Evolutionary conservation across 1,140 invertebrate genomes (phyloP).

Genomic region (Calliopsis andreniformis): DNA sequence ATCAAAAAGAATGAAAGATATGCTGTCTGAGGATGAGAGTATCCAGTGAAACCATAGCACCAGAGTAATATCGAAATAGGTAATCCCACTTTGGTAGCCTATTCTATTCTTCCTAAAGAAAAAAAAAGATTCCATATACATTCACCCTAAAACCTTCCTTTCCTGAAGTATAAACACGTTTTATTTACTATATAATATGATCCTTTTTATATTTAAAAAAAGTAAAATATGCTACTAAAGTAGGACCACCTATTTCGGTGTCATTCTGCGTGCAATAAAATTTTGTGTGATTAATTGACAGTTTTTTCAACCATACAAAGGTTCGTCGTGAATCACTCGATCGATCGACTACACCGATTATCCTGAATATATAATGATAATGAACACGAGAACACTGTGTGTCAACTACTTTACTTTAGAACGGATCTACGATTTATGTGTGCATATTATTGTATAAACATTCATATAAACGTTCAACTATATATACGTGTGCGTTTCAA

Average conservation of each 20-base stretch:
- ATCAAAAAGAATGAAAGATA: not conserved
- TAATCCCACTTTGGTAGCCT: too few relatives aligned
- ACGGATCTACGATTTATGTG: slow-evolving; percentile 43
- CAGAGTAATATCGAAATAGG: not conserved
- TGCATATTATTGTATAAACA: slow-evolving; percentile 28
- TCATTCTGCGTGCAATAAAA: too few relatives aligned
- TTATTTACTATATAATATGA: too few relatives aligned
- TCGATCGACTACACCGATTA: not conserved
- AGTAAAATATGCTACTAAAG: too few relatives aligned
- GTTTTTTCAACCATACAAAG: not conserved
- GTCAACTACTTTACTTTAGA: slow-evolving; percentile 20
- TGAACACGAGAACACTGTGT: not conserved
- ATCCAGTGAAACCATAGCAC: not conserved
- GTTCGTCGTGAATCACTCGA: not conserved
- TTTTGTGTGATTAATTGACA: too few relatives aligned
- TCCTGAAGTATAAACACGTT: too few relatives aligned
- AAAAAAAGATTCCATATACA: too few relatives aligned
- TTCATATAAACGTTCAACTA: slow-evolving; percentile 32
- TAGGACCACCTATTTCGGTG: too few relatives aligned
- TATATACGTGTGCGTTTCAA: slow-evolving; percentile 31
- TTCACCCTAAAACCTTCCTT: too few relatives aligned
- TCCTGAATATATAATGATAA: not conserved
- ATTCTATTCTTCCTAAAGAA: too few relatives aligned
- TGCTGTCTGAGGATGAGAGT: not conserved
- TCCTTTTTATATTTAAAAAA: too few relatives aligned